Conservation (phyloP, 2,113 vertebrate species). For the Tragelaphus buxtoni region DNA sequence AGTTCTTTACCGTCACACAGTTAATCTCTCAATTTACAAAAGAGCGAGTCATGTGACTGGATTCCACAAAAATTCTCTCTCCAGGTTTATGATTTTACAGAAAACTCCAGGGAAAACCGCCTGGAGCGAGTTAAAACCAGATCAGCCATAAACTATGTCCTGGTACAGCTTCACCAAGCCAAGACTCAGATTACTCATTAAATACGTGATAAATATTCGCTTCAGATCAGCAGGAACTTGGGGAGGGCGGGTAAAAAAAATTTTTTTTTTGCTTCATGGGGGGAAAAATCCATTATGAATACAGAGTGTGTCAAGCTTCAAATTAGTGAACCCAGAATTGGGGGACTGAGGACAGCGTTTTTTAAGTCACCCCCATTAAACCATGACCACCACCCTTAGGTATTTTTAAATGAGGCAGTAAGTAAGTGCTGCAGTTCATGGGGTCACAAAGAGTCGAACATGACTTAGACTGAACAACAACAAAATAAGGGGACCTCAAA, state of each 20-base stretch:
- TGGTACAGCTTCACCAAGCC: constrained; percentile 54
- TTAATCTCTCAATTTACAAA: constrained; percentile 71
- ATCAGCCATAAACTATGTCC: constrained; percentile 54
- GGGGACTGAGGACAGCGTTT: not conserved
- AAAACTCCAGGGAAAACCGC: constrained; percentile 80
- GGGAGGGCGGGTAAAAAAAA: not conserved
- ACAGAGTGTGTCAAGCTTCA: not conserved
- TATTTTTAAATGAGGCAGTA: not conserved
- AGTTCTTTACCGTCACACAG: constrained; percentile 41
- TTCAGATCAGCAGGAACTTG: constrained; percentile 48
- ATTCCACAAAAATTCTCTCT: constrained; percentile 77
- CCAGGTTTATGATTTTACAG: constrained; percentile 80
- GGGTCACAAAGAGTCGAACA: not conserved
- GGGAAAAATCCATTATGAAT: not conserved
- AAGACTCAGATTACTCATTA: constrained; percentile 72
- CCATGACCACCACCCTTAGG: not conserved
- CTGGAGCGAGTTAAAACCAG: constrained; percentile 66
- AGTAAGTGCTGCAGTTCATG: not conserved
- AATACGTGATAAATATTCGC: constrained; percentile 61
- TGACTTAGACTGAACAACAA: not conserved
- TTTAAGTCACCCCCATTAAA: not conserved
- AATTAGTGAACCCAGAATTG: not conserved
- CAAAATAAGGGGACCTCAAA: not conserved
- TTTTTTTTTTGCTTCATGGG: constrained; percentile 4
- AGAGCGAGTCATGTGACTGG: constrained; percentile 23